Evolutionary conservation across 1,140 invertebrate genomes (phyloP), one percentile per base, ranked within the genome.

Genomic region (Habropoda laboriosa): DNA sequence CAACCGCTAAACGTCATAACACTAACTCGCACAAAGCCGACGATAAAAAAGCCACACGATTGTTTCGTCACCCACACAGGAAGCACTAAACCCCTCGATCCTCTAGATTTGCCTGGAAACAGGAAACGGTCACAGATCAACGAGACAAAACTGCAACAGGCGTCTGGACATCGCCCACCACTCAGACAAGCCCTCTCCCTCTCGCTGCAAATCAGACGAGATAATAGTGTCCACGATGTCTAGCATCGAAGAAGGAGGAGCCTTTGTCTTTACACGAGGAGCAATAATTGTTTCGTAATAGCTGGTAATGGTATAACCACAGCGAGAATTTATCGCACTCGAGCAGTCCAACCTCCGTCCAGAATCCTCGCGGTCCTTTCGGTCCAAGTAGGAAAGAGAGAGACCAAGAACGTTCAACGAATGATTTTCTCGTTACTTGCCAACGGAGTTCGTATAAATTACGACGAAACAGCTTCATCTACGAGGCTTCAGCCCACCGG

Each of bases 251-350:
- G 12, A 38, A 16, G 32, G 49, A 68, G 45, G 45, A 45, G 49
- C 60, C 78, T 84, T 85, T 85, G 83, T 85, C 85, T 85, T 85
- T 79, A 75, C 71, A 66, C 68, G 67, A 84, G 8, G 51, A 47
- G 71, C 66, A 76, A 80, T 86, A 84, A 86, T 86, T 84, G 82
- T 86, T 85, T 85, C 83, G 80, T 80, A 86, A 86, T 68, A 53
- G 47, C 61, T 51, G 40, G 77, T 80, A 79, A 80, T 76, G 77
- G 66, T 32, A 35, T 24, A 45, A 35, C 77, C 55, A 32, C 27
- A 32, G 45, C 66, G 81, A 72, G 82, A 81, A 84, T 85, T 81
- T 85, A 86, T 86, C 76, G 70, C 79, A 61, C 66, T 24, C 58
- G 67, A 49, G 57, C 58, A 21, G 32, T 42, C 77, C 38, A 38